These are phyloP conservation scores for Folsomia candida DNA, from an alignment of 2,888 invertebrate species.

Conservation along the genomic window DNA sequence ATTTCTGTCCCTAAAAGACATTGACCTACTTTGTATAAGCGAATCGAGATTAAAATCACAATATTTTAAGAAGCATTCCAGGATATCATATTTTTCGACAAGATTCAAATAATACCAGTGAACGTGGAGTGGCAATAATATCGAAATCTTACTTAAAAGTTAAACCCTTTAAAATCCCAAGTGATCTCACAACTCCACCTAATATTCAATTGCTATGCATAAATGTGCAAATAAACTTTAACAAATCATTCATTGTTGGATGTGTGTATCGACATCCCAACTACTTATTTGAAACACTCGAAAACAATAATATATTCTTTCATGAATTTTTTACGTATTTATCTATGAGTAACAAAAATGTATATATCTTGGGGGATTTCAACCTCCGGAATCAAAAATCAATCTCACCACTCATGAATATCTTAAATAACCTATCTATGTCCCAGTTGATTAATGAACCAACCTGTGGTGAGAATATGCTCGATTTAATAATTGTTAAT, in stretches of 20 bases:
- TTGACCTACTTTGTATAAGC: neutral
- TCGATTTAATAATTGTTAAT: neutral
- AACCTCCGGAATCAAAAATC: neutral
- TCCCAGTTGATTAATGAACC: neutral
- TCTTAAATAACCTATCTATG: neutral
- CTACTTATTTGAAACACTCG: neutral
- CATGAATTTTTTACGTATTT: neutral
- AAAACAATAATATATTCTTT: neutral
- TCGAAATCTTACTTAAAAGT: neutral
- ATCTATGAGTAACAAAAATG: neutral
- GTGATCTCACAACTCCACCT: neutral
- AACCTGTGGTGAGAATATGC: neutral
- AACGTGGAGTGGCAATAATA: neutral
- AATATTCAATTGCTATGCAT: neutral
- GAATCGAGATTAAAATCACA: neutral
- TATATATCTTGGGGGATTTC: neutral
- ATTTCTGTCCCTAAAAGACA: neutral
- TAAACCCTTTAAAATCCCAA: neutral
- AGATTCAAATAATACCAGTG: neutral
- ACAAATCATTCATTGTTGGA: neutral
- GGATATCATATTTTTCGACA: neutral
- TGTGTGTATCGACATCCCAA: neutral
- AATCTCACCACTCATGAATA: neutral
- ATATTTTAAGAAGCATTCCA: neutral
- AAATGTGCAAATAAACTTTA: neutral